phyloP scores from a whole-genome alignment of 2,888 invertebrate species.

The Crepidodera aurea region DNA sequence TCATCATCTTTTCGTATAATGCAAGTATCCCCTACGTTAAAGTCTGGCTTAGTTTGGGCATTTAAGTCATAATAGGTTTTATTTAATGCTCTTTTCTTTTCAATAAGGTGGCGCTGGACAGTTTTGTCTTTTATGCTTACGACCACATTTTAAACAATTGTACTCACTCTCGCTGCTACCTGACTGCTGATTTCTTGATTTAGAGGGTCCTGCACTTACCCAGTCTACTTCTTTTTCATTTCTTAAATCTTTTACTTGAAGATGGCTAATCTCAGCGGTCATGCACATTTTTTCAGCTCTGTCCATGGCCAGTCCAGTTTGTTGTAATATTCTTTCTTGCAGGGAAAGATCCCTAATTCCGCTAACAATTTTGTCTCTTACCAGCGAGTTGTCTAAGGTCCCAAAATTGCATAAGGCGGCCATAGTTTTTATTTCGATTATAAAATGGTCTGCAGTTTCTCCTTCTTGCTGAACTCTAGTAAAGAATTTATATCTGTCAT shows the following conservation, averaged over 20 bases:
- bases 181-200: neutral
- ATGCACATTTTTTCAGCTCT: neutral
- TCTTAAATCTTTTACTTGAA: neutral
- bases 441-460: conserved; percentile 32
- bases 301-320: neutral
- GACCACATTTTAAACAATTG: no score
- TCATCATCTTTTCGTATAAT: no score
- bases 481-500: conserved; percentile 37
- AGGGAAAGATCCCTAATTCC: neutral
- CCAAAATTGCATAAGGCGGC: conserved; percentile 36
- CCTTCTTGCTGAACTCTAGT: conserved; percentile 33
- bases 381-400: conserved; percentile 29
- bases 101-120: no score
- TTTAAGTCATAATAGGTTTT: no score
- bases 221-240: neutral
- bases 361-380: conserved; percentile 24
- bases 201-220: neutral
- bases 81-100: no score
- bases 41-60: no score
- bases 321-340: neutral
- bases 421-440: conserved; percentile 35
- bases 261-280: neutral
- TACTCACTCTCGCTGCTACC: neutral
- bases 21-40: no score
- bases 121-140: no score